These are phyloP conservation scores for Aplidium turbinatum DNA, from an alignment of 23 tunicate genomes.

Conservation along the genomic window DNA sequence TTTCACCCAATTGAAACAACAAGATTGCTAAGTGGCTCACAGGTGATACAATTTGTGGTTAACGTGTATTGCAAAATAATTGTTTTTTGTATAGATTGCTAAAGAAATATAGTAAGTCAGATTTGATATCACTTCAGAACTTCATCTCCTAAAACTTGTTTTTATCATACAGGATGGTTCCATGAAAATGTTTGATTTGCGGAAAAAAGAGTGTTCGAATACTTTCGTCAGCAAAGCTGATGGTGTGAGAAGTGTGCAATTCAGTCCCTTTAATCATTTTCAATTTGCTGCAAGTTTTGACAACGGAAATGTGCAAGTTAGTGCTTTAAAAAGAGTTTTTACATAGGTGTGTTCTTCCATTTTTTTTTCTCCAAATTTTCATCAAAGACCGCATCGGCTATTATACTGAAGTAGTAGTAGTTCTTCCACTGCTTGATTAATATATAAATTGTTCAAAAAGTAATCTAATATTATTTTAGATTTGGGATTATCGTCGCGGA, in stretches of 20 bases:
- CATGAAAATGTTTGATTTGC: slow-evolving; percentile 84
- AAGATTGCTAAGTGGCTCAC: slow-evolving; percentile 74
- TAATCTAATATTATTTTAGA: slow-evolving; percentile 23
- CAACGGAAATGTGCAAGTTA: slow-evolving; percentile 75
- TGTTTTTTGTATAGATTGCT: too few species aligned
- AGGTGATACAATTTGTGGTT: too few species aligned
- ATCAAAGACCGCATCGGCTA: neutral
- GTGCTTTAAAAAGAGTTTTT: neutral
- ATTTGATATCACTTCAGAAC: too few species aligned
- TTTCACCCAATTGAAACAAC: slow-evolving; percentile 60
- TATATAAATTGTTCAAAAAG: too few species aligned
- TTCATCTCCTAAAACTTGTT: too few species aligned
- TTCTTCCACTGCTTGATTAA: neutral
- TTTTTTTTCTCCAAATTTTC: neutral
- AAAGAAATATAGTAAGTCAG: too few species aligned
- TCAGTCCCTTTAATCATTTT: slow-evolving; percentile 60
- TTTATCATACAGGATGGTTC: slow-evolving; percentile 47
- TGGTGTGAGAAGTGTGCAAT: slow-evolving; percentile 85
- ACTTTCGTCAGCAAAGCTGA: slow-evolving; percentile 54
- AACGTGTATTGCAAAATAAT: too few species aligned
- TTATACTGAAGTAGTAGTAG: neutral
- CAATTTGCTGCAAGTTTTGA: slow-evolving; percentile 85
- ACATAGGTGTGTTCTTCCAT: too few species aligned
- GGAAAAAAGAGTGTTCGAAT: slow-evolving; percentile 49
- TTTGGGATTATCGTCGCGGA: slow-evolving; percentile 65